Conservation (phyloP, 2,888 invertebrate genomes). For the Cheilosia scutellata region DNA sequence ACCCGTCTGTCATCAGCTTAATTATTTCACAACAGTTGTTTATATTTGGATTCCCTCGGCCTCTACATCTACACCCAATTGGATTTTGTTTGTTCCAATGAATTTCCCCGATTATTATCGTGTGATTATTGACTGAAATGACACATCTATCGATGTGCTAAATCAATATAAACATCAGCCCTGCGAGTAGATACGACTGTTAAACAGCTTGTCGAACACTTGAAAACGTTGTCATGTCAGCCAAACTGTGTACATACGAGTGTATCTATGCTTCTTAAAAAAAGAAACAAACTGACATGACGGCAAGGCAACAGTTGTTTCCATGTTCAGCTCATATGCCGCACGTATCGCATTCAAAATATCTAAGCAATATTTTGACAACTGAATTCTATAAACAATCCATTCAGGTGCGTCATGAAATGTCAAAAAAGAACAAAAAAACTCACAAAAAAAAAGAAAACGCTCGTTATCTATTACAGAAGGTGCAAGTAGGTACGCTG, state of each 20-base stretch:
- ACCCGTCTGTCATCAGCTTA: not conserved
- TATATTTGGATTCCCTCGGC: not conserved
- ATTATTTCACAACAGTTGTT: constrained; percentile 14
- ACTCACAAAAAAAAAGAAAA: constrained; percentile 16
- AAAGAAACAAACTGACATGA: not conserved
- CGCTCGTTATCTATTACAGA: constrained; percentile 52
- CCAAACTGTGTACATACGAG: not conserved
- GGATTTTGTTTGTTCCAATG: constrained; percentile 42
- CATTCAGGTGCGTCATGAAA: constrained; percentile 58
- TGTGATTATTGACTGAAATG: constrained; percentile 62
- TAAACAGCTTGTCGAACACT: constrained; percentile 63
- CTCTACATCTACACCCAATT: not conserved
- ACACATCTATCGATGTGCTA: constrained; percentile 52
- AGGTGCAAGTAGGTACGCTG: constrained; percentile 18
- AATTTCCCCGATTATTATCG: constrained; percentile 46
- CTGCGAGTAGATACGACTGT: constrained; percentile 13
- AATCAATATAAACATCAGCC: constrained; percentile 40
- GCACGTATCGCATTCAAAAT: constrained; percentile 11
- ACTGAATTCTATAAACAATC: constrained; percentile 64
- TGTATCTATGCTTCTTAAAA: not conserved
- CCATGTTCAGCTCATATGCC: constrained; percentile 37
- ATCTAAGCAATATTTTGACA: constrained; percentile 62
- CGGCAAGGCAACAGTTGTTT: constrained; percentile 34
- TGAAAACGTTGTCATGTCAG: constrained; percentile 35
- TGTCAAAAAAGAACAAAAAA: constrained; percentile 3